phyloP scores from a whole-genome alignment of 2,797 vertebrate species.

The Scleropages formosus region DNA sequence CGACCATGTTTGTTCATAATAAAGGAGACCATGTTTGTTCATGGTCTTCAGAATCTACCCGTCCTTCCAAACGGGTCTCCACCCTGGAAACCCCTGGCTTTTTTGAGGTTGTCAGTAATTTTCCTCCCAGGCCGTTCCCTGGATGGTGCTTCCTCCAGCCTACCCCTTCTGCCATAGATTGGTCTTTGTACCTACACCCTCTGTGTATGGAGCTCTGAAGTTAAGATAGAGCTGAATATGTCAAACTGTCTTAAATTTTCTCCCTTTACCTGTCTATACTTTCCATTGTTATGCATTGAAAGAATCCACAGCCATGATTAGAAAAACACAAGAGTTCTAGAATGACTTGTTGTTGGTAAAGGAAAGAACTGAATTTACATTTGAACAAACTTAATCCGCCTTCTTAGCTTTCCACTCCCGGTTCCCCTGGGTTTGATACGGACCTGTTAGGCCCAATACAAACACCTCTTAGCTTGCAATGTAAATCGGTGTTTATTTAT shows the following conservation, averaged over 20 bases:
- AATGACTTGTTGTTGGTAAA: too few relatives aligned
- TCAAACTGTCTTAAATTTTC: background rate
- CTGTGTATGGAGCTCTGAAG: background rate
- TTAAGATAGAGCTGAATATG: background rate
- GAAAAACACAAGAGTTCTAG: too few relatives aligned
- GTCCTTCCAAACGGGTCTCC: background rate
- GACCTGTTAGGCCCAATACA: background rate
- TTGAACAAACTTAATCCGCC: too few relatives aligned
- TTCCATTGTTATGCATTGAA: background rate
- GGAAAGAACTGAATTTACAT: too few relatives aligned
- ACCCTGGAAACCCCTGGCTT: background rate
- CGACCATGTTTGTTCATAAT: slow-evolving; percentile 10
- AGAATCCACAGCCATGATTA: too few relatives aligned
- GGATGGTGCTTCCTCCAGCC: background rate
- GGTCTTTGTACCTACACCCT: background rate
- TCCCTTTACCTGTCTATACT: background rate
- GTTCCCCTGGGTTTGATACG: too few relatives aligned
- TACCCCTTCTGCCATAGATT: background rate
- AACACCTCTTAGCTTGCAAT: background rate
- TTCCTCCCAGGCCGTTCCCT: background rate
- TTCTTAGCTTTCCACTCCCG: background rate
- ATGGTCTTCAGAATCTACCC: background rate
- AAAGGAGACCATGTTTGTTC: background rate
- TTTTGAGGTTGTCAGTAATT: background rate
- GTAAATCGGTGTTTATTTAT: background rate